Evolutionary conservation across 2,888 invertebrate genomes (phyloP).

Genomic region (Ennomos quercinarius): DNA sequence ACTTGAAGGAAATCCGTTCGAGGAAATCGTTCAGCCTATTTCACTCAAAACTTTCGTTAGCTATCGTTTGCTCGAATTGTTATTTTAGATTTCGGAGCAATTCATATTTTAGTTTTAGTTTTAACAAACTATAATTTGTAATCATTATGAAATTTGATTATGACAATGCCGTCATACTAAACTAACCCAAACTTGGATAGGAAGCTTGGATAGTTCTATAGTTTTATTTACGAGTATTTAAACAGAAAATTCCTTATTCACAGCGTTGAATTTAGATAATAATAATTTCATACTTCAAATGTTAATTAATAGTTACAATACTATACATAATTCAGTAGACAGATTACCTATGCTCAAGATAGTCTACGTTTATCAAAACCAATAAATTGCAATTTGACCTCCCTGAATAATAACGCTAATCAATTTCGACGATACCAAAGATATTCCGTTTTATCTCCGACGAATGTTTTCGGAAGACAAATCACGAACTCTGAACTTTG

Average conservation of each 20-base stretch:
- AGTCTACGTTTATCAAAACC: conserved; percentile 37
- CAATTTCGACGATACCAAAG: conserved; percentile 47
- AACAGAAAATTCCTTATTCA: too few species aligned
- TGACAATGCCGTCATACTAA: too few species aligned
- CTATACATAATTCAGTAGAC: conserved; percentile 36
- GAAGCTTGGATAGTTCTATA: too few species aligned
- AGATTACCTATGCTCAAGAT: conserved; percentile 38
- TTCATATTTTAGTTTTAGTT: conserved; percentile 11
- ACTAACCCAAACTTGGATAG: too few species aligned
- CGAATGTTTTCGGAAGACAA: conserved; percentile 57
- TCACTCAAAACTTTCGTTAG: conserved; percentile 58
- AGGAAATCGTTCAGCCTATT: conserved; percentile 61
- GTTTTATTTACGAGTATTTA: too few species aligned
- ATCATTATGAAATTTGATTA: too few species aligned
- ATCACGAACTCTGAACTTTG: conserved; percentile 68
- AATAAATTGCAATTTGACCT: conserved; percentile 42
- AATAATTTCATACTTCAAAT: background rate
- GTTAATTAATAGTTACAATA: conserved; percentile 18
- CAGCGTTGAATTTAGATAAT: background rate
- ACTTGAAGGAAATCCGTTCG: conserved; percentile 65
- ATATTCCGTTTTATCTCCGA: conserved; percentile 48
- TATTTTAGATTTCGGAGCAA: conserved; percentile 25
- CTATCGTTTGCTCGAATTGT: conserved; percentile 32
- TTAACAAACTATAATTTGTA: too few species aligned
- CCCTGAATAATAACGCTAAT: conserved; percentile 47